phyloP scores from a whole-genome alignment of 1,140 invertebrate genomes.

The Eumaeus atala region DNA sequence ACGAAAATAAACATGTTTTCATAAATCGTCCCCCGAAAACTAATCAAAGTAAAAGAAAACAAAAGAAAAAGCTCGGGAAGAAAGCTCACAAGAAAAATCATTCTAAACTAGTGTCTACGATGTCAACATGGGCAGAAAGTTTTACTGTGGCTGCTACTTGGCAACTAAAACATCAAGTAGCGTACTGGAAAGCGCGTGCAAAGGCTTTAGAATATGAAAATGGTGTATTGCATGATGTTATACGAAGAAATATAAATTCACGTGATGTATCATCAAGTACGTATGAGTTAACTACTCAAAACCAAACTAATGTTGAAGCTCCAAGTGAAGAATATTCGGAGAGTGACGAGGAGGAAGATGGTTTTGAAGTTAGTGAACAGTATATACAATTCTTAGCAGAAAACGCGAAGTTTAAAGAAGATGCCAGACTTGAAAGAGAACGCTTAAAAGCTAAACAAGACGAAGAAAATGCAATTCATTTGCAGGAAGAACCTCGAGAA shows the following conservation, averaged over 20 bases:
- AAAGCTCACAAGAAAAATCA: slow-evolving; percentile 27
- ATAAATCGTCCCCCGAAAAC: slow-evolving; percentile 20
- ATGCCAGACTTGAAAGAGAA: slow-evolving; percentile 69
- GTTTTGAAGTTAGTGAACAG: slow-evolving; percentile 78
- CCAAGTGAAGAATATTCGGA: slow-evolving; percentile 18
- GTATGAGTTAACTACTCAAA: slow-evolving; percentile 17
- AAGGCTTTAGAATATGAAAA: slow-evolving; percentile 80
- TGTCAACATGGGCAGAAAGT: slow-evolving; percentile 56
- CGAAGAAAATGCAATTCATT: slow-evolving; percentile 28
- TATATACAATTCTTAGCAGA: slow-evolving; percentile 78
- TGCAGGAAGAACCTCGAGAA: slow-evolving; percentile 33
- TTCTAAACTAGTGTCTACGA: slow-evolving; percentile 31
- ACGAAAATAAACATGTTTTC: slow-evolving; percentile 13
- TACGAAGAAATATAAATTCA: slow-evolving; percentile 54
- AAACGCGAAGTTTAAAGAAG: slow-evolving; percentile 70
- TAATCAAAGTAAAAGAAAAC: slow-evolving; percentile 19
- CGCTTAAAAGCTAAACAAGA: slow-evolving; percentile 64
- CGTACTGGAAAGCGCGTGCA: slow-evolving; percentile 81
- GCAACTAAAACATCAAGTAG: slow-evolving; percentile 75
- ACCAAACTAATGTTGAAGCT: slow-evolving; percentile 19
- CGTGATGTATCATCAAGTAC: slow-evolving; percentile 15
- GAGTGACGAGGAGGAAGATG: slow-evolving; percentile 28
- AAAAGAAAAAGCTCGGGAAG: slow-evolving; percentile 25
- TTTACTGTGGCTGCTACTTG: slow-evolving; percentile 55
- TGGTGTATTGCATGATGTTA: slow-evolving; percentile 69